Evolutionary conservation across 1,140 invertebrate genomes (phyloP).

Genomic region (Pseudoatta argentina): DNA sequence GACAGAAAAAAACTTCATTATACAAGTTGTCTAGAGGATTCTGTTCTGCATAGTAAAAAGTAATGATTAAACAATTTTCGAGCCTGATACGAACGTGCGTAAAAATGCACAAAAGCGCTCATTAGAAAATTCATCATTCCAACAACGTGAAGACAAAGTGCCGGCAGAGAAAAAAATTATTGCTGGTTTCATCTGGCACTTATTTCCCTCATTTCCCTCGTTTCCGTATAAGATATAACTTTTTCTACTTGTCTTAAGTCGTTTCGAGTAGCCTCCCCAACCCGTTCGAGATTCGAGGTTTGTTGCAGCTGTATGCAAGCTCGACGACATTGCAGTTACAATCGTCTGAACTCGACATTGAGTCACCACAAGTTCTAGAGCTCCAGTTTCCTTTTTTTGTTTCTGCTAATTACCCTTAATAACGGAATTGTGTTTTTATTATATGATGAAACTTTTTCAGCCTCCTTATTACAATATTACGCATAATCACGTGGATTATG

Average conservation of each 20-base stretch:
- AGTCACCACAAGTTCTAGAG: neutral
- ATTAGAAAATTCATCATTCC: conserved; percentile 21
- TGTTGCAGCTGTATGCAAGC: conserved; percentile 33
- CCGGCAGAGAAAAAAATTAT: conserved; percentile 19
- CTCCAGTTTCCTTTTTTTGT: neutral
- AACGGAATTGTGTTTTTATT: neutral
- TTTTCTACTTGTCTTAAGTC: conserved; percentile 46
- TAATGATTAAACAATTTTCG: conserved; percentile 30
- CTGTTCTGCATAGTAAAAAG: neutral
- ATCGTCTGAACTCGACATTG: neutral
- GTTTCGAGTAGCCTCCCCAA: conserved; percentile 28
- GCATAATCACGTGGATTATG: conserved; percentile 25
- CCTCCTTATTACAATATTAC: neutral
- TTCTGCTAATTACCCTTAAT: conserved; percentile 18
- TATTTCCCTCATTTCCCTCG: conserved; percentile 18
- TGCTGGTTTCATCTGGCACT: neutral
- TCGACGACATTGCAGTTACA: neutral
- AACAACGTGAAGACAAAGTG: conserved; percentile 1
- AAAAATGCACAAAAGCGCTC: neutral
- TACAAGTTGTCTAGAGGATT: neutral
- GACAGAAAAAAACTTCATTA: neutral
- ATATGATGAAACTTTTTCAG: neutral
- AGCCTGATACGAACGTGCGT: neutral
- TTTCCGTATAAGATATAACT: neutral
- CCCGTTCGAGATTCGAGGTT: neutral